Base-by-base conservation (phyloP, 2,113 vertebrate species). In the Larimichthys crocea region DNA sequence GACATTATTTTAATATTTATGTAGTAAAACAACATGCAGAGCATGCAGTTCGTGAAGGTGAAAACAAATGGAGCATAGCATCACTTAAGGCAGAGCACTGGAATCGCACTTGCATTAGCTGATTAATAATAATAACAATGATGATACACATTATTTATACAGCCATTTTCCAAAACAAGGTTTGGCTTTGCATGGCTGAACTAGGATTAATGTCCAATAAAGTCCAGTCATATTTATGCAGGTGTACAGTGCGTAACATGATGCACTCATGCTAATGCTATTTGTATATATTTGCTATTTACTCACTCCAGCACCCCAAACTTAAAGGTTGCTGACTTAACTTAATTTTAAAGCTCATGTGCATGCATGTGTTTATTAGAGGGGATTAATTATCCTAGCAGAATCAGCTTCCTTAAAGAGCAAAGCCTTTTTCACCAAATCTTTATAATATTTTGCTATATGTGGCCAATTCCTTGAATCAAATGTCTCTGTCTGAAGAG, bases 61-160 rank as follows among this genome's bases (percentile, higher is more conserved):
- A 42, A 53, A 74, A 55, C 65, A 72, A 82, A 86, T 86, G 62
- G 48, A 61, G 57, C 42, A 17, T 44, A 57, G 48, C 55, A 7
- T 74, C 60, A 73, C 52, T 76, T 74, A 26, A 40, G 22, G 61
- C 24, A 19, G 35, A 55, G 69, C 63, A 48, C 24, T 49, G 55
- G 77, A 42, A 81, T 64, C 49, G 8, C 57, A 59, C 49, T 78
- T 70, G 44, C 74, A 83, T 90, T 82, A 84, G 74, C 57, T 83
- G 56, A 57, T 57, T 57, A 57, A 57, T 29, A 57, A 15, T 57
- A 14, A 35, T 35, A 57, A 12, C 24, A 24, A 15, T 15, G 15
- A 26, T 24, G 10, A 22, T 22, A 55, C 10, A 55, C n/a, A 4
- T 15, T 57, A 26, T 20, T 57, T 57, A 29, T 1, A 29, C 12